Evolutionary conservation across 2,888 invertebrate species (phyloP).

Genomic region (Malachius bipustulatus): DNA sequence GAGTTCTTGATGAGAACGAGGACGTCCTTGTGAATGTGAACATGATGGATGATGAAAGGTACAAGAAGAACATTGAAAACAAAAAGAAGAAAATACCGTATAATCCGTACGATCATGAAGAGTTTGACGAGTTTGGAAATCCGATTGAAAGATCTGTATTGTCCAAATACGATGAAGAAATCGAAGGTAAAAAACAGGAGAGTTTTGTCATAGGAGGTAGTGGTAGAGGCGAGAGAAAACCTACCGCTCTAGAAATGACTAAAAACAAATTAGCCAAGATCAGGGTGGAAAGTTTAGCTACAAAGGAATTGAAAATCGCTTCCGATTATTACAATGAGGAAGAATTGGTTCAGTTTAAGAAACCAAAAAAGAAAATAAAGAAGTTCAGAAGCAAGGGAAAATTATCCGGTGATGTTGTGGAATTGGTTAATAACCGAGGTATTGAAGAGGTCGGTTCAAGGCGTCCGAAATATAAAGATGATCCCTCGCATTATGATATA

Average conservation of each 20-base stretch:
- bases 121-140: constrained; percentile 55
- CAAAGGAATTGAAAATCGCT: constrained; percentile 59
- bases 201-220: constrained; percentile 69
- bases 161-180: constrained; percentile 90
- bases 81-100: constrained; percentile 79
- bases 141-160: constrained; percentile 57
- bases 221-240: constrained; percentile 42
- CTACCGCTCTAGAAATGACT: constrained; percentile 37
- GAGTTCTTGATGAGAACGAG: constrained; percentile 70
- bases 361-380: constrained; percentile 66
- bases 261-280: constrained; percentile 52
- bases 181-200: constrained; percentile 57
- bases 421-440: constrained; percentile 35
- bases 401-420: constrained; percentile 59
- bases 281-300: constrained; percentile 60
- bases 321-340: constrained; percentile 79
- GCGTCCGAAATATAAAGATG: constrained; percentile 24
- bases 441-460: constrained; percentile 28
- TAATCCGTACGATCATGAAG: constrained; percentile 74
- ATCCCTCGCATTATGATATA: constrained; percentile 36
- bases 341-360: constrained; percentile 83
- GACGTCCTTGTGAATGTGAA: constrained; percentile 90
- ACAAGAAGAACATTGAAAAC: constrained; percentile 72
- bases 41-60: constrained; percentile 72
- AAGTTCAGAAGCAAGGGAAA: constrained; percentile 53